Conservation (phyloP, 2,113 vertebrate genomes). For the Colaptes auratus region DNA sequence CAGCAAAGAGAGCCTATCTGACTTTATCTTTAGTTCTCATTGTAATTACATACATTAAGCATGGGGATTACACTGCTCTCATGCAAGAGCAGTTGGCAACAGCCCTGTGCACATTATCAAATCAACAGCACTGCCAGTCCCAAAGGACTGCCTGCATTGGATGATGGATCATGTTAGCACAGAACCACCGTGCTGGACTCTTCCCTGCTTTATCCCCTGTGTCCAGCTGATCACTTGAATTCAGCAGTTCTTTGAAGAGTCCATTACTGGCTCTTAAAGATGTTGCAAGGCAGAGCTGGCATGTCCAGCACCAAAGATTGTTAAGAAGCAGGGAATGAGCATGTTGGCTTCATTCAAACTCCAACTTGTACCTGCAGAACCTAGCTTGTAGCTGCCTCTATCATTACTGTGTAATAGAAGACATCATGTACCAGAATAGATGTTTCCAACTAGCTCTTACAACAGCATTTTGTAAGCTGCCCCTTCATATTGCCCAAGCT, state of each 20-base stretch:
- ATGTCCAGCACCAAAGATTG: not conserved
- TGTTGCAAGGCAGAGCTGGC: not conserved
- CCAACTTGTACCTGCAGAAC: not conserved
- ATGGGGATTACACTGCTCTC: not conserved
- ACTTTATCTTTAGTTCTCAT: not conserved
- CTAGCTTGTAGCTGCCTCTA: not conserved
- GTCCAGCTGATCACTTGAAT: not conserved
- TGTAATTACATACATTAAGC: not conserved
- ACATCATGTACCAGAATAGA: not conserved
- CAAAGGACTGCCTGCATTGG: not conserved
- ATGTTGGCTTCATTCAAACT: not conserved
- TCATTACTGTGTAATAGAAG: not conserved
- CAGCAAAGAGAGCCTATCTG: not conserved
- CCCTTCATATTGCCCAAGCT: not conserved
- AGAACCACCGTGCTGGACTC: not conserved
- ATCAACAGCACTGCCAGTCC: not conserved
- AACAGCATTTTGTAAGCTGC: not conserved
- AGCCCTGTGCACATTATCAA: not conserved
- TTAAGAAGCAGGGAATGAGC: not conserved
- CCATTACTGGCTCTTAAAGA: not conserved
- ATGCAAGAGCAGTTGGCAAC: not conserved
- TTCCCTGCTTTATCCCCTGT: not conserved
- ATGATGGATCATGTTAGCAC: fast-evolving
- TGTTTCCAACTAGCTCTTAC: not conserved
- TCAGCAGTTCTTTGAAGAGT: not conserved